phyloP scores from a whole-genome alignment of 1,140 invertebrate species.

The Cyclargus thomasi region DNA sequence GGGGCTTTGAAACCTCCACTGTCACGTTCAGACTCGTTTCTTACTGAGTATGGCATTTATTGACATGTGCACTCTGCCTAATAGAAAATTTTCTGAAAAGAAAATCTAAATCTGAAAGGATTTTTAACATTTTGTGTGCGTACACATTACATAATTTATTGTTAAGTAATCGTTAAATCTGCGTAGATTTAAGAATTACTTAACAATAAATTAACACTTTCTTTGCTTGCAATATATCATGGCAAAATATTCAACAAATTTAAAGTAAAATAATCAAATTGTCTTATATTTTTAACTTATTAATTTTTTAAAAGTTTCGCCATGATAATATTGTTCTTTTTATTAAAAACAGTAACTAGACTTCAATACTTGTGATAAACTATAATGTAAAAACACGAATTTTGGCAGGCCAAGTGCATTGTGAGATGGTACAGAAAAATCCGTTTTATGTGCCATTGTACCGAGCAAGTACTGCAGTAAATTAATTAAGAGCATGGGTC shows the following conservation, averaged over 20 bases:
- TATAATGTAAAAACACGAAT: neutral
- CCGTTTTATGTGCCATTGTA: neutral
- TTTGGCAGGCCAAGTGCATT: neutral
- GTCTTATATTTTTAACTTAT: too few relatives aligned
- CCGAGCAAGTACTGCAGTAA: neutral
- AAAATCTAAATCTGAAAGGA: neutral
- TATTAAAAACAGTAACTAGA: too few relatives aligned
- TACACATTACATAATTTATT: too few relatives aligned
- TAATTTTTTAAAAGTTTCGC: too few relatives aligned
- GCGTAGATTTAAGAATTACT: too few relatives aligned
- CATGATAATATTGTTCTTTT: too few relatives aligned
- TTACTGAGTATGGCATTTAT: constrained; percentile 21
- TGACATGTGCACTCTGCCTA: constrained; percentile 15
- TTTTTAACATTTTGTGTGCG: neutral
- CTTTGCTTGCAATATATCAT: too few relatives aligned
- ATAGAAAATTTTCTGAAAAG: neutral
- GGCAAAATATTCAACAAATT: too few relatives aligned
- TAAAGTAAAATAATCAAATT: too few relatives aligned
- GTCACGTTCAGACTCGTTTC: constrained; percentile 17
- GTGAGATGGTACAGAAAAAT: neutral
- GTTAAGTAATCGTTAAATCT: too few relatives aligned
- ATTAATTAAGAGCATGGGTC: neutral
- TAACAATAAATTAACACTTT: too few relatives aligned
- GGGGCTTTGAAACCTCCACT: constrained; percentile 9
- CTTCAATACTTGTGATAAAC: neutral